phyloP scores from a whole-genome alignment of 2,113 vertebrate genomes.

The Clupea harengus region DNA sequence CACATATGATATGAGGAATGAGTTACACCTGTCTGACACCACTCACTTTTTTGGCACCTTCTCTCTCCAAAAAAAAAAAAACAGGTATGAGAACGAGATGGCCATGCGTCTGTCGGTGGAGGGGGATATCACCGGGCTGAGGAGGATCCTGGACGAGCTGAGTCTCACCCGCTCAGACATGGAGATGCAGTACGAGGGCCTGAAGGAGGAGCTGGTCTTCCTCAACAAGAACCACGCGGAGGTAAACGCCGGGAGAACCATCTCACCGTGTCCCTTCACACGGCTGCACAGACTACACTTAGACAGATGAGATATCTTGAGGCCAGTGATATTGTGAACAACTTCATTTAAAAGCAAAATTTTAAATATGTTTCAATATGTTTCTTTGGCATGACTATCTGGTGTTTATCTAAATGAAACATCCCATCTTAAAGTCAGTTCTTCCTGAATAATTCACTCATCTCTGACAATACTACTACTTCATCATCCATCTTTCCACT shows the following conservation, averaged over 20 bases:
- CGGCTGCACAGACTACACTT: too few relatives aligned
- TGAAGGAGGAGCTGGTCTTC: constrained; percentile 81
- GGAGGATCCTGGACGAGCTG: constrained; percentile 71
- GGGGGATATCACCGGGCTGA: constrained; percentile 78
- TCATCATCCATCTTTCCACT: background rate
- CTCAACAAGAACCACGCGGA: constrained; percentile 85
- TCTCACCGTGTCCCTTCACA: too few relatives aligned
- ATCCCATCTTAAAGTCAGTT: too few relatives aligned
- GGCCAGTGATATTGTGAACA: too few relatives aligned
- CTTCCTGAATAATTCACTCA: too few relatives aligned
- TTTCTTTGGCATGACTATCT: too few relatives aligned
- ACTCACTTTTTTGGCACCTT: background rate
- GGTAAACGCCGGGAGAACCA: constrained; percentile 59
- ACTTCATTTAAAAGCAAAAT: too few relatives aligned
- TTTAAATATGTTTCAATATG: too few relatives aligned
- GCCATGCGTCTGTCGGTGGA: constrained; percentile 83
- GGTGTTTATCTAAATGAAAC: too few relatives aligned
- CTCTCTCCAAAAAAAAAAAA: too few relatives aligned
- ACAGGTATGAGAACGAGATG: constrained; percentile 83
- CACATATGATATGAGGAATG: too few relatives aligned
- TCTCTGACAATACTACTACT: background rate
- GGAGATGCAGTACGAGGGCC: constrained; percentile 80
- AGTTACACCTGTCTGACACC: background rate
- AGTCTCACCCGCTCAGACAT: constrained; percentile 74
- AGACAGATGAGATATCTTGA: too few relatives aligned